Conservation (phyloP, 2,113 vertebrate species). For the Noctilio leporinus region DNA sequence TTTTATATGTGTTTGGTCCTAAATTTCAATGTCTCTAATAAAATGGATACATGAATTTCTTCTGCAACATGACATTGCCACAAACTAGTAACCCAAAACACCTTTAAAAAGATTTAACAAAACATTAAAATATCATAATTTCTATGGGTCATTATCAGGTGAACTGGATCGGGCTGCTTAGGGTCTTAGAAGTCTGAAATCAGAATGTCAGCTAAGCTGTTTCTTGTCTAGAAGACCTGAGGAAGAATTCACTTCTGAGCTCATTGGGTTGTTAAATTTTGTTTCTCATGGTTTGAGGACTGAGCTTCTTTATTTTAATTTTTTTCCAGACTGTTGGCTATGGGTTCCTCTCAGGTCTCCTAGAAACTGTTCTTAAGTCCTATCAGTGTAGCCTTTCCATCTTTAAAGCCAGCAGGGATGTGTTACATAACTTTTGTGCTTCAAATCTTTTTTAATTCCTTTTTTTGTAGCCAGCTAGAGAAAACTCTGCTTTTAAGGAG, state of each 20-base stretch:
- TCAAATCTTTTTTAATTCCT: background rate
- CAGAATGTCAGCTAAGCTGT: background rate
- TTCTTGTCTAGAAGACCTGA: background rate
- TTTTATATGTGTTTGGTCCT: background rate
- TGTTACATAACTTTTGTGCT: background rate
- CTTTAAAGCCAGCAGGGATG: background rate
- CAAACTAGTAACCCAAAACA: background rate
- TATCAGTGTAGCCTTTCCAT: background rate
- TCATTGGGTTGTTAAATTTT: background rate
- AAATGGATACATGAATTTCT: background rate
- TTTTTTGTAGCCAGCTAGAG: background rate
- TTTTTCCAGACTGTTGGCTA: background rate
- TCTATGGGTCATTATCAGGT: background rate
- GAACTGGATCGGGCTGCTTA: background rate
- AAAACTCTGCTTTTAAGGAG: background rate
- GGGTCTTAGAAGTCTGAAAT: background rate
- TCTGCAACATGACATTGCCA: background rate
- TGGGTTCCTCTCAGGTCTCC: background rate
- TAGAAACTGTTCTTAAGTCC: background rate
- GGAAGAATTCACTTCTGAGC: background rate
- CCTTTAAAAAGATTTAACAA: background rate
- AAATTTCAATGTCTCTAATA: background rate
- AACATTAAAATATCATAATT: background rate
- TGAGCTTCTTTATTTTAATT: background rate
- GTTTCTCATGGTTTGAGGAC: background rate